A percentile compares a stretch with the other conserved stretches of the same genome.
Evolutionary conservation across 2,113 vertebrate genomes (phyloP).

Genomic region (Excalfactoria chinensis): DNA sequence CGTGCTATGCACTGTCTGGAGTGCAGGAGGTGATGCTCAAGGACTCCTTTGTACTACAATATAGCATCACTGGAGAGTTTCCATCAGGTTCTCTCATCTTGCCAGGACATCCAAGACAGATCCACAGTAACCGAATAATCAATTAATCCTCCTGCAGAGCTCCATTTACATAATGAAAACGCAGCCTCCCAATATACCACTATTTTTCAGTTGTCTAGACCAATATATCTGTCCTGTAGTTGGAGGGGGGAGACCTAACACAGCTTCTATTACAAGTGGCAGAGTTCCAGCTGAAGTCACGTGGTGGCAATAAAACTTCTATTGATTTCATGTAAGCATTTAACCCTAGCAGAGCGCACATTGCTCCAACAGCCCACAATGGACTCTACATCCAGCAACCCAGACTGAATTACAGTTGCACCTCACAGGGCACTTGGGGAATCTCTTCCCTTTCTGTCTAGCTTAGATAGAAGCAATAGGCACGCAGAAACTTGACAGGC

Average conservation of each 20-base stretch:
- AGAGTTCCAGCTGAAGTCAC: slow-evolving; percentile 73
- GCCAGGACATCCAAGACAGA: slow-evolving; percentile 71
- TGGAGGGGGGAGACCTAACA: slow-evolving; percentile 68
- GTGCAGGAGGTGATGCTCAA: neutral
- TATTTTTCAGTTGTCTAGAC: slow-evolving; percentile 79
- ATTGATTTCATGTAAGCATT: slow-evolving; percentile 68
- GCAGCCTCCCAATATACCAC: slow-evolving; percentile 70
- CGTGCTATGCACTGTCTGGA: neutral
- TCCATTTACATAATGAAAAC: slow-evolving; percentile 85
- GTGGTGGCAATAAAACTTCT: slow-evolving; percentile 69
- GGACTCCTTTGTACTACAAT: slow-evolving; percentile 35
- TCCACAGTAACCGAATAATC: slow-evolving; percentile 80
- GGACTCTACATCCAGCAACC: neutral
- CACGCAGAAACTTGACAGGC: neutral
- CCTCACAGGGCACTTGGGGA: neutral
- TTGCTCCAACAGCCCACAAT: slow-evolving; percentile 39
- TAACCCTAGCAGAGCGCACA: slow-evolving; percentile 53
- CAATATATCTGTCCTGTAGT: slow-evolving; percentile 78
- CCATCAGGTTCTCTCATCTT: slow-evolving; percentile 71
- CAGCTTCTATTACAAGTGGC: slow-evolving; percentile 72
- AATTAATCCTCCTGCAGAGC: slow-evolving; percentile 78
- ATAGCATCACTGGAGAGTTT: slow-evolving; percentile 50
- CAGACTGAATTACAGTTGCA: slow-evolving; percentile 49
- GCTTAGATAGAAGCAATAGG: neutral
- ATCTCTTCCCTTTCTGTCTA: neutral